Percentiles rank a stretch among this genome's conserved stretches.
Evolutionary conservation across 2,888 invertebrate species (phyloP).

Genomic region (Dione vanillae): DNA sequence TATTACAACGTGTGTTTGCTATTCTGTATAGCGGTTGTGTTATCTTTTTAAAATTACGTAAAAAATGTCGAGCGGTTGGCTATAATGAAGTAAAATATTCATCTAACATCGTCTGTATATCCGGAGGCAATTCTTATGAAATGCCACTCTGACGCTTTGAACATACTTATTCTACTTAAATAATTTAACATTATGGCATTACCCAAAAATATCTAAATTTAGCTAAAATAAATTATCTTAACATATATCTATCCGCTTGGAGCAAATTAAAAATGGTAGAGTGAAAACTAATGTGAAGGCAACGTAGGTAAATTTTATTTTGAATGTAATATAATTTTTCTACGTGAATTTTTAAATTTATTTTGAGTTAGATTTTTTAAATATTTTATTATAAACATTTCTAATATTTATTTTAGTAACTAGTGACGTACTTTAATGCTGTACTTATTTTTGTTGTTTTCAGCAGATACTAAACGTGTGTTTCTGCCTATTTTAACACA

Average conservation of each 20-base stretch:
- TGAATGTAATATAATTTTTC: neutral
- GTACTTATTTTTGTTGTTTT: too few relatives aligned
- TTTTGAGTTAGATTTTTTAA: slow-evolving; percentile 1
- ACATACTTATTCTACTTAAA: slow-evolving; percentile 54
- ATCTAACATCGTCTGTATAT: slow-evolving; percentile 76
- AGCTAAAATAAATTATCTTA: neutral
- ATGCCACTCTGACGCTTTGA: slow-evolving; percentile 49
- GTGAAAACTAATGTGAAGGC: neutral
- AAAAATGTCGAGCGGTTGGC: slow-evolving; percentile 65
- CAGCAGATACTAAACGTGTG: too few relatives aligned
- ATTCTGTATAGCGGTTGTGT: slow-evolving; percentile 46
- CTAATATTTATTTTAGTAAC: neutral
- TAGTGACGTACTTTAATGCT: neutral
- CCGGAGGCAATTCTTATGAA: slow-evolving; percentile 61
- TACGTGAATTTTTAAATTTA: neutral
- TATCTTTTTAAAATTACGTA: slow-evolving; percentile 64
- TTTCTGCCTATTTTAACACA: too few relatives aligned
- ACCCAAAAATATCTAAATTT: neutral
- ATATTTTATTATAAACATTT: neutral
- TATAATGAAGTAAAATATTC: slow-evolving; percentile 83
- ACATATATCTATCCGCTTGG: neutral
- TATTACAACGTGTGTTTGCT: slow-evolving; percentile 35
- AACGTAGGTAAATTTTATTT: slow-evolving; percentile 7
- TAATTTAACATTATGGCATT: slow-evolving; percentile 10
- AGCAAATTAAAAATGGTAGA: neutral